Conservation (phyloP, 2,797 vertebrate genomes). For the Labeo calbasu region DNA sequence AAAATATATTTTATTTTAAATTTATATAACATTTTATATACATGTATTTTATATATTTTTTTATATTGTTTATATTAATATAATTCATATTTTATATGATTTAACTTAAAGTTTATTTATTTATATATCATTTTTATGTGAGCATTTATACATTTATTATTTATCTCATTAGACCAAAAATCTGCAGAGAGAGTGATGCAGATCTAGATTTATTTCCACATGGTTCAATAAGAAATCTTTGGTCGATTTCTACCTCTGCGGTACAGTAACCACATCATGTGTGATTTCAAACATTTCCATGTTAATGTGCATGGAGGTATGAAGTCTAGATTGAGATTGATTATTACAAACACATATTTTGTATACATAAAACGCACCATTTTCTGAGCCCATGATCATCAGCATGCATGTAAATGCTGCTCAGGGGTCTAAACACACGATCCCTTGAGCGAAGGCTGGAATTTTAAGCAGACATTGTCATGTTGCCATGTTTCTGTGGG, state of each 20-base stretch:
- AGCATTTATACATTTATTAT: background rate
- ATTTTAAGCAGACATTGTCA: conserved; percentile 20
- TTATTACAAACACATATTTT: background rate
- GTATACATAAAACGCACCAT: conserved; percentile 3
- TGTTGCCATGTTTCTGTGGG: conserved; percentile 47
- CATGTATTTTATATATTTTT: too few relatives aligned
- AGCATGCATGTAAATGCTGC: background rate
- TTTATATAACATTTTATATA: too few relatives aligned
- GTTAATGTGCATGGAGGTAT: background rate
- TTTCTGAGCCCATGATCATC: background rate
- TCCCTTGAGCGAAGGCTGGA: background rate
- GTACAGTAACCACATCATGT: background rate
- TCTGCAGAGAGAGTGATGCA: background rate
- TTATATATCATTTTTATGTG: too few relatives aligned
- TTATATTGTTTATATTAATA: too few relatives aligned
- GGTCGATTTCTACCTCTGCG: background rate
- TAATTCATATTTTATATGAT: too few relatives aligned
- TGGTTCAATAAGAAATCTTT: background rate
- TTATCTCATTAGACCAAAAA: background rate
- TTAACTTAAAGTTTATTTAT: too few relatives aligned
- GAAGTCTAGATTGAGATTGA: background rate
- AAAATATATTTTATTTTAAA: too few relatives aligned
- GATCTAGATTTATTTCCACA: background rate
- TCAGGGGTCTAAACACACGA: conserved; percentile 16
- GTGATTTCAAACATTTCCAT: conserved; percentile 7